These are phyloP conservation scores for Bos indicus DNA, from an alignment of 2,113 vertebrate genomes.

Conservation along the genomic window DNA sequence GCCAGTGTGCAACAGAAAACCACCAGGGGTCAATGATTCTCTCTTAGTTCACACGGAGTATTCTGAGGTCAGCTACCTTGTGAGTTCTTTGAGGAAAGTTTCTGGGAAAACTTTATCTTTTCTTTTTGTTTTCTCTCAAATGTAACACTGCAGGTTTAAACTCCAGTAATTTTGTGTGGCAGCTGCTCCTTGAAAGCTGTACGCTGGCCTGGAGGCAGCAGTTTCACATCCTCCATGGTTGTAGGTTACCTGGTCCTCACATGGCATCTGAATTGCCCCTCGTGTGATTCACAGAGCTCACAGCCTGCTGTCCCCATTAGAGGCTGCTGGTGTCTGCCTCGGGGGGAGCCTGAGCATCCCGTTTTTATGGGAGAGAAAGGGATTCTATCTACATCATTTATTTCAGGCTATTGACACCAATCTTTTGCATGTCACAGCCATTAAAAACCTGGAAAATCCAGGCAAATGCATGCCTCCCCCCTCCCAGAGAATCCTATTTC, in stretches of 20 bases:
- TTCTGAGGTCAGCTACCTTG: neutral
- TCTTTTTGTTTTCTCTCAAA: neutral
- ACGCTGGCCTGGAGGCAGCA: rapidly evolving
- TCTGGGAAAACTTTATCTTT: neutral
- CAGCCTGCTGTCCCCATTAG: rapidly evolving
- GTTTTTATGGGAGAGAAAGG: neutral
- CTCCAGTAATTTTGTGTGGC: rapidly evolving
- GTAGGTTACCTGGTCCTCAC: rapidly evolving
- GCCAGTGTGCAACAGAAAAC: neutral
- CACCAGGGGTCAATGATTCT: rapidly evolving
- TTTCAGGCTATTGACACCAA: neutral
- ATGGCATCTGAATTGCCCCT: neutral
- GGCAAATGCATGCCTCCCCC: neutral
- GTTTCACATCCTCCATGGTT: rapidly evolving
- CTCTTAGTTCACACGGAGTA: rapidly evolving
- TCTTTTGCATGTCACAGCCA: rapidly evolving
- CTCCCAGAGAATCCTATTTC: neutral
- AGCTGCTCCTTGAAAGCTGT: neutral
- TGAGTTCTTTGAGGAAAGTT: neutral
- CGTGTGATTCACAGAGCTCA: rapidly evolving
- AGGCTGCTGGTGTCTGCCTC: neutral
- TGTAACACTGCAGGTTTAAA: no score
- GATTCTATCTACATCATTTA: rapidly evolving
- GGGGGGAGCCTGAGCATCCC: no score
- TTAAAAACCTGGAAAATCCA: neutral